phyloP scores from a whole-genome alignment of 2,797 vertebrate species.

The Ptychadena robeensis region DNA sequence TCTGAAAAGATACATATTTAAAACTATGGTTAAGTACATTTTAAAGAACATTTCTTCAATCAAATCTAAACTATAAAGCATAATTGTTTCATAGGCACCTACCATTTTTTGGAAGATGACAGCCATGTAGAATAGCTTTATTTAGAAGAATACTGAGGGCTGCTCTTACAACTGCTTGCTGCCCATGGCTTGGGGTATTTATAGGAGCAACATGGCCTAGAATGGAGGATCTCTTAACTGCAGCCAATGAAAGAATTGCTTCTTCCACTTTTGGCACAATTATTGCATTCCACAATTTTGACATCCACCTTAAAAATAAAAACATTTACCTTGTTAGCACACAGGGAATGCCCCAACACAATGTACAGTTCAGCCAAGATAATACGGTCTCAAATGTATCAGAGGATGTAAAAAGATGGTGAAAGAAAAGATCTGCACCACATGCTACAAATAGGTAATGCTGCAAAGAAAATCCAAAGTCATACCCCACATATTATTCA shows the following conservation, averaged over 20 bases:
- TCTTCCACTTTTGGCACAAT: conserved; percentile 91
- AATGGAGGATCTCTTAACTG: conserved; percentile 75
- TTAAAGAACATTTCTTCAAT: not conserved
- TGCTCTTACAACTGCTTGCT: conserved; percentile 91
- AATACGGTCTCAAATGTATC: too few species aligned
- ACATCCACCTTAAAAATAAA: conserved; percentile 84
- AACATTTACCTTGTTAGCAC: too few species aligned
- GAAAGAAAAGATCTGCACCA: too few species aligned
- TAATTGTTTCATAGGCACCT: conserved; percentile 31
- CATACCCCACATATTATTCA: too few species aligned
- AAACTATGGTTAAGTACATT: not conserved
- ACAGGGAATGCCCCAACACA: too few species aligned
- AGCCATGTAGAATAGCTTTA: conserved; percentile 88
- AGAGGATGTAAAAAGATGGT: too few species aligned
- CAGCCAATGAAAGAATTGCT: conserved; percentile 88
- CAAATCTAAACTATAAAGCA: not conserved
- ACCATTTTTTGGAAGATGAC: conserved; percentile 89
- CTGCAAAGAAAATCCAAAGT: too few species aligned
- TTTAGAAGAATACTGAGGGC: conserved; percentile 94
- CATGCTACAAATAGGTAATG: too few species aligned
- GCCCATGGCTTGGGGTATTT: conserved; percentile 83
- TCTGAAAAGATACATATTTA: conserved; percentile 76
- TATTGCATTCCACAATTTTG: conserved; percentile 89
- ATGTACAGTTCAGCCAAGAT: too few species aligned
- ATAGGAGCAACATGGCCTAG: conserved; percentile 74